Conservation (phyloP, 2,888 invertebrate genomes). For the Acronicta alni region DNA sequence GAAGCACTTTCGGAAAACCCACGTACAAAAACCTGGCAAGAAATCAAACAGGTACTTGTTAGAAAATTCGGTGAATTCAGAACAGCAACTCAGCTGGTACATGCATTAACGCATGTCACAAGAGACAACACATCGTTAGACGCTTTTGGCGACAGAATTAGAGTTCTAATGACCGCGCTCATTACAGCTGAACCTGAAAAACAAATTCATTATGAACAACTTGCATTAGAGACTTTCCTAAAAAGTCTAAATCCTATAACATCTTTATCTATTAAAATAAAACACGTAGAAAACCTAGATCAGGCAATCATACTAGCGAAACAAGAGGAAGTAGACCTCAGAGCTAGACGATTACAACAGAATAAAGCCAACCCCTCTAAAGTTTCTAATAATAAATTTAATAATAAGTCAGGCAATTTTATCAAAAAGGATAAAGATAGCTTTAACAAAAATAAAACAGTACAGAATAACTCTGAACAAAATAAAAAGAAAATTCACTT, state of each 20-base stretch:
- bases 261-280: slow-evolving; percentile 37
- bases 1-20: slow-evolving; percentile 17
- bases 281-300: slow-evolving; percentile 37
- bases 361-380: not conserved
- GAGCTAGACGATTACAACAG: slow-evolving; percentile 8
- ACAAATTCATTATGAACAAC: slow-evolving; percentile 40
- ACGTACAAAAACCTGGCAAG: slow-evolving; percentile 5
- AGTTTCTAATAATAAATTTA: not conserved
- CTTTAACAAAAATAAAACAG: slow-evolving; percentile 12
- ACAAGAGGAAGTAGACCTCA: slow-evolving; percentile 48
- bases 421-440: slow-evolving; percentile 1
- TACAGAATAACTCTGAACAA: not conserved
- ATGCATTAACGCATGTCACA: slow-evolving; percentile 33
- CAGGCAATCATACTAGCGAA: slow-evolving; percentile 48
- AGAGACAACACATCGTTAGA: slow-evolving; percentile 24
- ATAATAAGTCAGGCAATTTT: slow-evolving; percentile 7
- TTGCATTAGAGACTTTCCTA: slow-evolving; percentile 45
- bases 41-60: slow-evolving; percentile 35
- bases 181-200: slow-evolving; percentile 19
- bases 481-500: slow-evolving; percentile 16
- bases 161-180: slow-evolving; percentile 6
- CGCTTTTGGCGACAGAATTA: slow-evolving; percentile 37
- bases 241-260: slow-evolving; percentile 50
- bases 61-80: slow-evolving; percentile 48
- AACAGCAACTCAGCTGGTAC: slow-evolving; percentile 39